Evolutionary conservation across 37 sponge, comb jelly and placozoan genomes (phyloP).

Genomic region (Spongia lamella): DNA sequence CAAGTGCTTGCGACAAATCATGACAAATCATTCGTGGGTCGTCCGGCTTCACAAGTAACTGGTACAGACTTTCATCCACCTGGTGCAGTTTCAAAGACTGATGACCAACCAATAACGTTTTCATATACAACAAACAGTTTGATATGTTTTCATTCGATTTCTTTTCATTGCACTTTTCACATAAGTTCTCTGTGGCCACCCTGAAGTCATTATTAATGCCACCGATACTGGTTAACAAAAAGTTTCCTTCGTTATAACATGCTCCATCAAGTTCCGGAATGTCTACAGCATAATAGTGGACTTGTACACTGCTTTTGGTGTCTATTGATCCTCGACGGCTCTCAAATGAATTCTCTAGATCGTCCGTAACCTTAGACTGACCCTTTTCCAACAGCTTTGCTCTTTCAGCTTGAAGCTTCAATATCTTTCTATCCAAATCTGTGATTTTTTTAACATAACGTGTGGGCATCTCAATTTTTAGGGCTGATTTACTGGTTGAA

Average conservation of each 20-base stretch:
- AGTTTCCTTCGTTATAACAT: slow-evolving; percentile 51
- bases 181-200: slow-evolving; percentile 19
- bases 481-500: neutral
- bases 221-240: slow-evolving; percentile 29
- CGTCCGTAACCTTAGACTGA: neutral
- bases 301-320: slow-evolving; percentile 17
- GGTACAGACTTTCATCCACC: slow-evolving; percentile 12
- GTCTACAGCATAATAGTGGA: slow-evolving; percentile 34
- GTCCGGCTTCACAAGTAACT: slow-evolving; percentile 17
- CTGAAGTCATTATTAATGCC: slow-evolving; percentile 29
- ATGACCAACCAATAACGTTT: slow-evolving; percentile 31
- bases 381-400: slow-evolving; percentile 42
- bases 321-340: neutral
- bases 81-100: slow-evolving; percentile 30
- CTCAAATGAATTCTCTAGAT: neutral
- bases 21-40: slow-evolving; percentile 8
- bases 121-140: slow-evolving; percentile 46
- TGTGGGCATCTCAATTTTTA: slow-evolving; percentile 32
- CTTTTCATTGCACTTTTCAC: slow-evolving; percentile 28
- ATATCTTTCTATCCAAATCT: slow-evolving; percentile 55
- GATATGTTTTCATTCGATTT: slow-evolving; percentile 9
- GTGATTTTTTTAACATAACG: slow-evolving; percentile 25
- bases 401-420: slow-evolving; percentile 59
- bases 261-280: slow-evolving; percentile 38
- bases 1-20: slow-evolving; percentile 13